Evolutionary conservation across 1,140 invertebrate species (phyloP).

Genomic region (Papilio polytes): DNA sequence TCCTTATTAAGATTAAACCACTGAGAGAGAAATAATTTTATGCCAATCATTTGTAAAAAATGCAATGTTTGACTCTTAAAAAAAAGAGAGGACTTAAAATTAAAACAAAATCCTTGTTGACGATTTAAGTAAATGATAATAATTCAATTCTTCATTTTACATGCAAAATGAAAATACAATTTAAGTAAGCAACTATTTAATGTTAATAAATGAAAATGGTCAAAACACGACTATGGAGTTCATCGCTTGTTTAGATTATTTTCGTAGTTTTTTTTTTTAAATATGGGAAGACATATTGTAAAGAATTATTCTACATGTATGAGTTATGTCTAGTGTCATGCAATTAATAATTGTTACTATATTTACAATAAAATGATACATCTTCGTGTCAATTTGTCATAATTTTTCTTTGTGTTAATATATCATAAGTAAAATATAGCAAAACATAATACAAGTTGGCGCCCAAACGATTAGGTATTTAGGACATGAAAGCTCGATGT

Average conservation of each 20-base stretch:
- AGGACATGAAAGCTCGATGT: constrained; percentile 67
- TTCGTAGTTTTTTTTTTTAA: not conserved
- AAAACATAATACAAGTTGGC: constrained; percentile 48
- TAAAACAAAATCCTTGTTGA: too few species aligned
- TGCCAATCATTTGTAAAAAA: not conserved
- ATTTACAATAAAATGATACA: constrained; percentile 1
- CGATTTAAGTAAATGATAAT: too few species aligned
- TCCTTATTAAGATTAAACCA: not conserved
- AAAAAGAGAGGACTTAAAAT: too few species aligned
- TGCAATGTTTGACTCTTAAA: too few species aligned
- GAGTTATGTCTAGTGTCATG: not conserved
- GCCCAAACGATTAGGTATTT: constrained; percentile 63
- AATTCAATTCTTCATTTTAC: too few species aligned
- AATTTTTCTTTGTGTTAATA: constrained; percentile 20
- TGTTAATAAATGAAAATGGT: too few species aligned
- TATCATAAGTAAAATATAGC: constrained; percentile 34
- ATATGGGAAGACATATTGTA: not conserved
- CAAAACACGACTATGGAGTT: not conserved
- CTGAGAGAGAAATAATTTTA: not conserved
- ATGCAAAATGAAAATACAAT: too few species aligned
- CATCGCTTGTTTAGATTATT: not conserved
- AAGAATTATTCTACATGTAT: not conserved
- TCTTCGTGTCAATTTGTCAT: constrained; percentile 27
- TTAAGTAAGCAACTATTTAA: too few species aligned
- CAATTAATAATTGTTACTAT: not conserved